Conservation (phyloP, 2,113 vertebrate genomes). For the Carassius carassius region DNA sequence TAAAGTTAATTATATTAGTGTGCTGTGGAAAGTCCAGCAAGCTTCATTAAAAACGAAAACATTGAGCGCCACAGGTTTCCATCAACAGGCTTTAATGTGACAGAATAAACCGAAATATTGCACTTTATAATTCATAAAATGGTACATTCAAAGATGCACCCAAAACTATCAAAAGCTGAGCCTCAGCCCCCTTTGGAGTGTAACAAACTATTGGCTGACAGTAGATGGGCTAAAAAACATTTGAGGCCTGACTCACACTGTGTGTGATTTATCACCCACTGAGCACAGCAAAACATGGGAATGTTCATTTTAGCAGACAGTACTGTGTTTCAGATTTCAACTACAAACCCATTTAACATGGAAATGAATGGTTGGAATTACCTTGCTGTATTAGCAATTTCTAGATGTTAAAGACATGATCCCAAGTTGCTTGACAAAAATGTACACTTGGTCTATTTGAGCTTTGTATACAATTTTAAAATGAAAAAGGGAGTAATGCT, state of each 20-base stretch:
- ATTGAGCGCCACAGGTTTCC: background rate
- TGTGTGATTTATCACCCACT: slow-evolving; percentile 2
- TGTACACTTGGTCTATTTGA: background rate
- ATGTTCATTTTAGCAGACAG: slow-evolving; percentile 4
- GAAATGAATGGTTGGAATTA: background rate
- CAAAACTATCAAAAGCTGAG: background rate
- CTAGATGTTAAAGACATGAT: too few relatives aligned
- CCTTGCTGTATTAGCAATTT: background rate
- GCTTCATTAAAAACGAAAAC: background rate
- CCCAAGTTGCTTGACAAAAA: background rate
- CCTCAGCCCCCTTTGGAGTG: background rate
- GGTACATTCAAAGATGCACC: background rate
- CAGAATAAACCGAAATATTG: background rate
- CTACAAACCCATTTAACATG: background rate
- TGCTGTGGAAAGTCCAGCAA: background rate
- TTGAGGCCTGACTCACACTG: too few relatives aligned
- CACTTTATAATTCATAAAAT: background rate
- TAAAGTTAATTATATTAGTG: slow-evolving; percentile 8
- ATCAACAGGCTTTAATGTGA: background rate
- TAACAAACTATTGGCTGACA: too few relatives aligned
- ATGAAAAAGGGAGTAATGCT: too few relatives aligned
- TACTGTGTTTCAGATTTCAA: background rate
- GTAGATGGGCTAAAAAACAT: too few relatives aligned
- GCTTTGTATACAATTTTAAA: background rate
- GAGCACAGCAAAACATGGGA: slow-evolving; percentile 1